A percentile compares a stretch with the other conserved stretches of the same genome.
Evolutionary conservation across 2,888 invertebrate genomes (phyloP).

Genomic region (Carabus problematicus): DNA sequence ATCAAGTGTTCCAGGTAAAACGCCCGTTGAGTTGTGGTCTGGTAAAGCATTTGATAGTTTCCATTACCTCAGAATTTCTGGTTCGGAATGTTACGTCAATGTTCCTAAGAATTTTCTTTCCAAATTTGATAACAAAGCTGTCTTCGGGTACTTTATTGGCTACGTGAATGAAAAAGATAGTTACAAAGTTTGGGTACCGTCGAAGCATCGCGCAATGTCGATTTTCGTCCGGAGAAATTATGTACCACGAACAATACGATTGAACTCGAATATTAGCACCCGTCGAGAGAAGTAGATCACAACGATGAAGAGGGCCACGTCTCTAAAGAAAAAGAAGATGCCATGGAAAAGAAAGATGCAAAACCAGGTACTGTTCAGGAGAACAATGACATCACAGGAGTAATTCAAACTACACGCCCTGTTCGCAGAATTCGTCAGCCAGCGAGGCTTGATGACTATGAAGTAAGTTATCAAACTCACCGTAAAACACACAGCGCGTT

Average conservation of each 20-base stretch:
- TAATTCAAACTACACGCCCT: not conserved
- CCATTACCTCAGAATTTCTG: slow-evolving; percentile 37
- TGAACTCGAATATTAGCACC: slow-evolving; percentile 22
- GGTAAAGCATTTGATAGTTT: slow-evolving; percentile 39
- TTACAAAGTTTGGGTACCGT: slow-evolving; percentile 42
- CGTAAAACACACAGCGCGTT: slow-evolving; percentile 1
- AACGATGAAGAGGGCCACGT: slow-evolving; percentile 20
- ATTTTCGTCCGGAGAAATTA: slow-evolving; percentile 41
- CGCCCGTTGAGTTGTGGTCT: slow-evolving; percentile 37
- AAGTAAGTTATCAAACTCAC: slow-evolving; percentile 15
- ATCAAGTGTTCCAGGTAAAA: slow-evolving; percentile 36
- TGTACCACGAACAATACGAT: slow-evolving; percentile 34
- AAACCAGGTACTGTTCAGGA: not conserved
- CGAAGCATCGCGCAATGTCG: slow-evolving; percentile 37
- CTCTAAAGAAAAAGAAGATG: no score
- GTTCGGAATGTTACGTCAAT: slow-evolving; percentile 39
- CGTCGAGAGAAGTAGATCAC: not conserved
- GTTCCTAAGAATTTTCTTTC: slow-evolving; percentile 43
- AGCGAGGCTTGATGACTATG: slow-evolving; percentile 21
- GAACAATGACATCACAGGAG: no score
- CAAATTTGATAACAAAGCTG: slow-evolving; percentile 52
- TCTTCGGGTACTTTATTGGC: slow-evolving; percentile 48
- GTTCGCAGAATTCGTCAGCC: slow-evolving; percentile 18
- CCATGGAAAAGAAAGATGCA: not conserved
- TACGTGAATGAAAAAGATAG: slow-evolving; percentile 49